phyloP scores from a whole-genome alignment of 2,113 vertebrate genomes.

The Calidris pugnax region DNA sequence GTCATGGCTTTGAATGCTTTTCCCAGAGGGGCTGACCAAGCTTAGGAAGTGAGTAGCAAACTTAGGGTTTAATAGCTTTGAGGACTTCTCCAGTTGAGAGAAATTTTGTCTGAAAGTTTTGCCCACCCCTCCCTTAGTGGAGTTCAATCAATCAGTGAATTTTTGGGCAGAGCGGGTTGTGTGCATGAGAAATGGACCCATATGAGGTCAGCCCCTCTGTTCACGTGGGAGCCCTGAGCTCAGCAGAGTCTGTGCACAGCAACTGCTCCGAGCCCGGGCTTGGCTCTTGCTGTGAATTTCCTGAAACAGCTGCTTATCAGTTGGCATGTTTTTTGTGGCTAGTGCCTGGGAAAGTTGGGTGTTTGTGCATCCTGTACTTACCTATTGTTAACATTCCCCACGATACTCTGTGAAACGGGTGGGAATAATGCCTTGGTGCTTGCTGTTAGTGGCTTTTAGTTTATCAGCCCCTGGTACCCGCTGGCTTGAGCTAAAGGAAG shows the following conservation, averaged over 20 bases:
- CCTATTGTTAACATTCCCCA: conserved; percentile 11
- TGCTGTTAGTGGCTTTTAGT: not conserved
- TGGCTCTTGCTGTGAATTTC: not conserved
- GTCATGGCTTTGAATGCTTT: not conserved
- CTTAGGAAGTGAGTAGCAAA: not conserved
- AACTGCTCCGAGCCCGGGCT: not conserved
- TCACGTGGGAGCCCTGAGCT: not conserved
- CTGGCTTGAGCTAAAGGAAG: not conserved
- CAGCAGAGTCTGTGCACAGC: not conserved
- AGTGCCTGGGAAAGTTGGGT: conserved; percentile 38
- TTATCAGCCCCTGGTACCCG: not conserved
- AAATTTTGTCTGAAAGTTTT: not conserved
- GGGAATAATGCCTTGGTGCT: not conserved
- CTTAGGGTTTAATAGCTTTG: not conserved
- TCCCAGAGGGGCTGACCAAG: not conserved
- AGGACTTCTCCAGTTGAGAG: not conserved
- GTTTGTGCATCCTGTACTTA: conserved; percentile 22
- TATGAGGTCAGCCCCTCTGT: not conserved
- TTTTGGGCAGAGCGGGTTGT: not conserved
- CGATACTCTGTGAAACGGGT: not conserved
- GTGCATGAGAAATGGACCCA: accelerated
- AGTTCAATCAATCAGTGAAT: not conserved
- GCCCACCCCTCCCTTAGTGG: not conserved
- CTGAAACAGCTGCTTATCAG: conserved; percentile 37
- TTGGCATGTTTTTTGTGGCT: not conserved